Percentiles rank a stretch among this genome's conserved stretches.
Evolutionary conservation across 2,888 invertebrate genomes (phyloP).

Genomic region (Calameuta filiformis): DNA sequence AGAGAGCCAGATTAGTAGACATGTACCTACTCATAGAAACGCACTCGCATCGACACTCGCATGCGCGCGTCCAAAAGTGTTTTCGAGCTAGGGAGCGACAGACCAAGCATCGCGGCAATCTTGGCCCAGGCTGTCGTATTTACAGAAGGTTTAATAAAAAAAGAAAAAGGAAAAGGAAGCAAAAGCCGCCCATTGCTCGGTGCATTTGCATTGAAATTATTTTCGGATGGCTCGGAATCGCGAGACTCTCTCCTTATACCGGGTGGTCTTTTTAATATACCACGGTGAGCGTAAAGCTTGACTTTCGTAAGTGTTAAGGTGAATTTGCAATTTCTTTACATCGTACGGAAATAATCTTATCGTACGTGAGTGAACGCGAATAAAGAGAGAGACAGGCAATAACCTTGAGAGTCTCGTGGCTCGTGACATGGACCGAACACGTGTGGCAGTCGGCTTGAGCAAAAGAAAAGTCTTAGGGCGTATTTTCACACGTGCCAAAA

Average conservation of each 20-base stretch:
- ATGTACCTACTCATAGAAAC: background rate
- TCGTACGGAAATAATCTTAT: background rate
- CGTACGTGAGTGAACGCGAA: background rate
- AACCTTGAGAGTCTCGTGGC: background rate
- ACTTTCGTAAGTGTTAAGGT: background rate
- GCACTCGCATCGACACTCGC: background rate
- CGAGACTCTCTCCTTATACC: background rate
- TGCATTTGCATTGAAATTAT: background rate
- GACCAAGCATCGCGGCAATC: background rate
- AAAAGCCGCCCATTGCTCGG: background rate
- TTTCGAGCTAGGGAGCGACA: background rate
- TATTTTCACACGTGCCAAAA: background rate
- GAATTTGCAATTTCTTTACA: background rate
- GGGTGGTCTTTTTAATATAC: background rate
- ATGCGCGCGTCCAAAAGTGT: background rate
- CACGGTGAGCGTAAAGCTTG: background rate
- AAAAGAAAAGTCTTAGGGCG: background rate
- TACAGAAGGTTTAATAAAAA: slow-evolving; percentile 5
- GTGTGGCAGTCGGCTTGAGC: background rate
- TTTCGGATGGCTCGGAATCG: background rate
- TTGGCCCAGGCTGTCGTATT: background rate
- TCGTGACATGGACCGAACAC: background rate
- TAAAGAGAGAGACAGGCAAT: background rate
- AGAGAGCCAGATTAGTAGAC: background rate
- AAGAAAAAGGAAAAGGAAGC: background rate